Conservation (phyloP, 2,888 invertebrate species). For the Hydroisotoma schaefferi region DNA sequence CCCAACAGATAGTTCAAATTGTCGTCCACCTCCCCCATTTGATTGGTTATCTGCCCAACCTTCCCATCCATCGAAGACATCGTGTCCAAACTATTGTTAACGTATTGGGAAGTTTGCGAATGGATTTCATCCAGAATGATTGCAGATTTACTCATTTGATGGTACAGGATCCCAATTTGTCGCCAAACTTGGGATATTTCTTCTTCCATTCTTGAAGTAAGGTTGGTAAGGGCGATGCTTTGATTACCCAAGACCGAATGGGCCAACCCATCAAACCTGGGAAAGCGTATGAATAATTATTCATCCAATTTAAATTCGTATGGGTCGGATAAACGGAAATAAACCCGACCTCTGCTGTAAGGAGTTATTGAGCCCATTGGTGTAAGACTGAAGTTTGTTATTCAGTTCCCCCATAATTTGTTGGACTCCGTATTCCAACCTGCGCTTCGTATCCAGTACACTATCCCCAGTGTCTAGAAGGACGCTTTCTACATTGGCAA, state of each 20-base stretch:
- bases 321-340: too few species aligned
- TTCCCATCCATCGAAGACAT: constrained; percentile 76
- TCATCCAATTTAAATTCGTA: too few species aligned
- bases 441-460: constrained; percentile 75
- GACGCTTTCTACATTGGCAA: constrained; percentile 72
- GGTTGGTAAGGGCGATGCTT: constrained; percentile 66
- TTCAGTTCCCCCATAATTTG: constrained; percentile 74
- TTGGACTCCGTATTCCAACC: constrained; percentile 78
- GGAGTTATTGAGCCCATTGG: constrained; percentile 64
- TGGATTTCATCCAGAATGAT: constrained; percentile 71
- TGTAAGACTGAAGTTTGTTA: constrained; percentile 64
- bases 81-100: constrained; percentile 70
- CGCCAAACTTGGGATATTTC: constrained; percentile 85
- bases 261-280: constrained; percentile 67
- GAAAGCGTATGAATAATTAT: constrained; percentile 6
- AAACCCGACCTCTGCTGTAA: constrained; percentile 56
- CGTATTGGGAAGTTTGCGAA: constrained; percentile 71
- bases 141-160: constrained; percentile 73
- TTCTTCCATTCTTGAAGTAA: constrained; percentile 69
- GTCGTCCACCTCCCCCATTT: constrained; percentile 73
- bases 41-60: constrained; percentile 70
- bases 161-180: constrained; percentile 83
- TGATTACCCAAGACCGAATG: constrained; percentile 68
- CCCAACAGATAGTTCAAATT: constrained; percentile 80
- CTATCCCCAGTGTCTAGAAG: constrained; percentile 78